These are phyloP conservation scores for Enteromius treurensis DNA, from an alignment of 2,797 vertebrate genomes.

Conservation along the genomic window DNA sequence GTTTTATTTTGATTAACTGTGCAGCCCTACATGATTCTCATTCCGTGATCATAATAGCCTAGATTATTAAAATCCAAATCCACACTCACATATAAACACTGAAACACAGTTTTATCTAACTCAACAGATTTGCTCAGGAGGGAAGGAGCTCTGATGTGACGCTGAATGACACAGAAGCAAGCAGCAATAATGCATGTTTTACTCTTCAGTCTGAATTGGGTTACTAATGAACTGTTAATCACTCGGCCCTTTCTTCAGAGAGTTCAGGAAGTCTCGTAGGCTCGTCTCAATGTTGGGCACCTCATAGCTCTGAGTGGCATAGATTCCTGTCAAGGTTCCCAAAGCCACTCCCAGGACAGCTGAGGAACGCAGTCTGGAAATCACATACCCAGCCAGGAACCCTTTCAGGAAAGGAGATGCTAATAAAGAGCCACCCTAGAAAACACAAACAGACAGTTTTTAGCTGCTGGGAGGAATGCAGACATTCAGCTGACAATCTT, in stretches of 20 bases:
- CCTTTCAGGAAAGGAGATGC: constrained; percentile 93
- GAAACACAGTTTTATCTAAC: background rate
- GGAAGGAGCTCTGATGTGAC: background rate
- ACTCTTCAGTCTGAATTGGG: background rate
- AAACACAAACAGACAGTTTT: background rate
- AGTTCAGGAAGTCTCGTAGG: constrained; percentile 83
- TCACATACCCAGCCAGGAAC: constrained; percentile 89
- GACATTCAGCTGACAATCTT: background rate
- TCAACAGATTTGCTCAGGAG: background rate
- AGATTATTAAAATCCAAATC: background rate
- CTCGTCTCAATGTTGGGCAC: constrained; percentile 88
- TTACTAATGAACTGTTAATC: constrained; percentile 23
- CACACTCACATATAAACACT: background rate
- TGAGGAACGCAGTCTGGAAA: constrained; percentile 88
- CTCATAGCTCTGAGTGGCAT: constrained; percentile 83
- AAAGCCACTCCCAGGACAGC: constrained; percentile 86
- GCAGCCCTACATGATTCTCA: background rate
- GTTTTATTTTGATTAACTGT: background rate
- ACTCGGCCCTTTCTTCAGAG: constrained; percentile 67
- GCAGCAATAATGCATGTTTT: constrained; percentile 32
- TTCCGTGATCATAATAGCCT: no score
- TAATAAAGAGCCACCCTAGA: constrained; percentile 87
- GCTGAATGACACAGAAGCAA: background rate
- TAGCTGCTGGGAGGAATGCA: background rate
- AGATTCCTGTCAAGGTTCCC: constrained; percentile 90